Base-by-base conservation (phyloP, 2,797 vertebrate species). In the Ammospiza maritima region DNA sequence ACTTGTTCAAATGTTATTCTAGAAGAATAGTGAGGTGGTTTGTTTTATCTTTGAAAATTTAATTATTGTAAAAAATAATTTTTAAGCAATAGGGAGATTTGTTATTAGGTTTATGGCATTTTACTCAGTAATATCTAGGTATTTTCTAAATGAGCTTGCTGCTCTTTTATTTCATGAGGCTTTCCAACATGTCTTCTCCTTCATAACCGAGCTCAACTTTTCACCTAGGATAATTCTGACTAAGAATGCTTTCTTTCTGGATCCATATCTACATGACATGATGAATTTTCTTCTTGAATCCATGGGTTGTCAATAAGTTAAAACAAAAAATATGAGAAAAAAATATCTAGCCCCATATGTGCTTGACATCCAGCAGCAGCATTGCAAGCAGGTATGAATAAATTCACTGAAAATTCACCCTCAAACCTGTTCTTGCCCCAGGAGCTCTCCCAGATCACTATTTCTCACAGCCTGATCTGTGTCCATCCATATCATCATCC, bases 241-340 rank as follows among this genome's bases (percentile, higher is more conserved):
- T 10, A 4, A 66, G n/a, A 73, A 64, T 45, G 61, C 2, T 70
- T 82, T 20, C 5, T 90, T 85, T 88, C 23, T 47, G 25, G 7
- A 72, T 30, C 57, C 19, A 26, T n/a, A 81, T 15, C 79, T 65
- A 80, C 17, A 8, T 5, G 21, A 29, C 54, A 61, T 7, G 5
- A 30, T 56, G 19, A 32, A 26, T 36, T 61, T 69, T 71, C 45
- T 61, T 66, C 5, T 30, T 67, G 22, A 81, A 58, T 58, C 16
- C 11, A 51, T 11, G 3, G 4, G 4, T 11, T 71, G 21, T 42
- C 50, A 69, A 6, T 13, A 58, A 48, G 5, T 4, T 60, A 40
- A 57, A 32, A 53, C 7, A 57, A 11, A 16, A 9, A 9, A n/a
- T 22, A n/a, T 44, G 26, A 9, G 5, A 1, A 1, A 13, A 10